These are phyloP conservation scores for Chymomyza fuscimana DNA, from an alignment of 2,888 invertebrate species.

Conservation along the genomic window DNA sequence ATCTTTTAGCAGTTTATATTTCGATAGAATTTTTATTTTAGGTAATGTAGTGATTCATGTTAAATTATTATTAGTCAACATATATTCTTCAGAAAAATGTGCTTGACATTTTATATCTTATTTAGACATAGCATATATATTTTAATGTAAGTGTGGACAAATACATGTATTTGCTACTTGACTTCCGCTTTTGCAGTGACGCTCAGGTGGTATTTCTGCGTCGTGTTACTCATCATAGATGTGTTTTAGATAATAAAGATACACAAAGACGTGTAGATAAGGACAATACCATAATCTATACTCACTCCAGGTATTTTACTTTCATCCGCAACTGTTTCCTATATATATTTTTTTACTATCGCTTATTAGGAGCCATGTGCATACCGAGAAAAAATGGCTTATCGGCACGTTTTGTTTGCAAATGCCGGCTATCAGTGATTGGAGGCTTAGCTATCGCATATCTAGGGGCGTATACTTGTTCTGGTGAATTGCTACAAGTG, in stretches of 20 bases:
- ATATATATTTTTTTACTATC: conserved; percentile 5
- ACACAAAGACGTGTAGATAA: conserved; percentile 30
- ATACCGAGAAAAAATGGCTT: conserved; percentile 10
- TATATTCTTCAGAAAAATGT: too few species aligned
- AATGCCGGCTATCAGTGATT: background rate
- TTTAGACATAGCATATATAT: too few species aligned
- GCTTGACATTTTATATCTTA: too few species aligned
- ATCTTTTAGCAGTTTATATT: too few species aligned
- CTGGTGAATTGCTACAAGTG: conserved; percentile 27
- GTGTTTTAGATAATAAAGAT: conserved; percentile 11
- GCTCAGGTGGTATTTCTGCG: conserved; percentile 28
- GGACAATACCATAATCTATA: background rate
- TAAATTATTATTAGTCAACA: too few species aligned
- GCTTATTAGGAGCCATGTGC: background rate
- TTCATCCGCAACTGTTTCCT: conserved; percentile 24
- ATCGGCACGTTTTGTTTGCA: conserved; percentile 40
- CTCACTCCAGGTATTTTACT: conserved; percentile 3
- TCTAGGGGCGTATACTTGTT: conserved; percentile 37
- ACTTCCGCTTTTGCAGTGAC: conserved; percentile 13
- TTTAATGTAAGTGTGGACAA: background rate
- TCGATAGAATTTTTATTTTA: too few species aligned
- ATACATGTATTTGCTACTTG: background rate
- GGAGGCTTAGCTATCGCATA: conserved; percentile 14
- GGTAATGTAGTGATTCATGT: too few species aligned
- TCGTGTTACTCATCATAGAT: conserved; percentile 19